A percentile compares a stretch with the other conserved stretches of the same genome.
Evolutionary conservation across 2,797 vertebrate species (phyloP).

Genomic region (Enteromius mattozi): DNA sequence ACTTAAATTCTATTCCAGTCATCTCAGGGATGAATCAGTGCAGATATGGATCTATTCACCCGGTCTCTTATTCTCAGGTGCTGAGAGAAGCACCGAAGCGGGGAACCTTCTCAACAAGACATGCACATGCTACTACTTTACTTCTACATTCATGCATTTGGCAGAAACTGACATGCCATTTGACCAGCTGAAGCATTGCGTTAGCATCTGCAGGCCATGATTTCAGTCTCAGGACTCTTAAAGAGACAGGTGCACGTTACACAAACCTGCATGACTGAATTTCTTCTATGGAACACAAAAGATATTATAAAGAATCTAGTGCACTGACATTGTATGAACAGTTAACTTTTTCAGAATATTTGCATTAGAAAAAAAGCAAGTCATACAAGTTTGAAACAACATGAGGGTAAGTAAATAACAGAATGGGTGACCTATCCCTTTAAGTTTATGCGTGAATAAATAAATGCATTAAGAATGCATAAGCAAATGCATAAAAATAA

Average conservation of each 20-base stretch:
- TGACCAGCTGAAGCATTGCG: neutral
- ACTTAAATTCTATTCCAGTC: neutral
- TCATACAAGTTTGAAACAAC: neutral
- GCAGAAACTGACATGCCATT: neutral
- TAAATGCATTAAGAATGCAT: neutral
- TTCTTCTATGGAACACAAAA: neutral
- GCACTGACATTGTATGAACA: neutral
- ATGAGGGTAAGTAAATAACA: neutral
- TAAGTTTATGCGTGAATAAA: neutral
- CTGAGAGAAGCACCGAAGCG: no score
- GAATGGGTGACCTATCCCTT: neutral
- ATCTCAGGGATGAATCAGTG: constrained; percentile 26
- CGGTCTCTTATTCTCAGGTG: neutral
- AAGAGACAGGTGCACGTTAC: no score
- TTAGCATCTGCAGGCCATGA: no score
- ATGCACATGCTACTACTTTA: neutral
- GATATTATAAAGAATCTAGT: neutral
- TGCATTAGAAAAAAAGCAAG: neutral
- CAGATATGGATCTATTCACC: neutral
- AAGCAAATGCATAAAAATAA: no score
- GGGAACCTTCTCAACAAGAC: no score
- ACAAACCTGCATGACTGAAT: neutral
- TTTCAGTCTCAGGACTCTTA: neutral
- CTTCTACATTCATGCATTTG: neutral
- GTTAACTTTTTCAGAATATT: neutral